Base-by-base conservation (phyloP, 2,113 vertebrate species). In the Erythrolamprus reginae region DNA sequence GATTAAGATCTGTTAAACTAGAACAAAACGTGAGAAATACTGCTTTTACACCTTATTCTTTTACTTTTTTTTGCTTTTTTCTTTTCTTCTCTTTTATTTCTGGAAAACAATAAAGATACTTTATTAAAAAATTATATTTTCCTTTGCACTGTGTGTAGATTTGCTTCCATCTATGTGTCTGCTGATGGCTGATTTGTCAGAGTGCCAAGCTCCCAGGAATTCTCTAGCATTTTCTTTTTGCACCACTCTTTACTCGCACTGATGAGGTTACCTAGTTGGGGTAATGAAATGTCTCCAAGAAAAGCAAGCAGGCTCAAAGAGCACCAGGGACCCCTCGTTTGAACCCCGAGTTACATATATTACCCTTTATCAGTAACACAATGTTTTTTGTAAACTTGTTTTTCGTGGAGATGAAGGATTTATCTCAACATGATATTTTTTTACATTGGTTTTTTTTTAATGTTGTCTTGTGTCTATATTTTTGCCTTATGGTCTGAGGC, bases 371-470 rank as follows among this genome's bases (percentile, higher is more conserved):
- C 61, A 33, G 61, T 15, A 65, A 21, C 95, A 94, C 26, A 28
- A 96, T 91, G 93, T 92, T 95, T 95, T 96, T 95, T 95, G 95
- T 93, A 95, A 94, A 94, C 93, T 93, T 51, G 94, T 94, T 94
- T 94, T 91, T 93, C 0, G 0, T 95, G 92, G 92, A 94, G 94
- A 95, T 95, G 95, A 95, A 95, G 95, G 95, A 96, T 96, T 95
- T 95, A 96, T 96, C 93, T 96, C 93, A 82, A 0, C 93, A 93
- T 94, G 93, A 95, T 93, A 86, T 77, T 77, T 38, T 38, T 77
- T 38, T 38, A 77, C 5, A 17, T n/a, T n/a, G n/a, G n/a, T n/a
- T n/a, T 77, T 33, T 33, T 33, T 33, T n/a, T 5, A 28, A 58
- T 28, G 12, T n/a, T 33, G 61, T 65, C 12, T 65, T 5, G 33